Evolutionary conservation across 2,888 invertebrate species (phyloP), one percentile per base, ranked within the genome.

Genomic region (Drosophila mettleri): DNA sequence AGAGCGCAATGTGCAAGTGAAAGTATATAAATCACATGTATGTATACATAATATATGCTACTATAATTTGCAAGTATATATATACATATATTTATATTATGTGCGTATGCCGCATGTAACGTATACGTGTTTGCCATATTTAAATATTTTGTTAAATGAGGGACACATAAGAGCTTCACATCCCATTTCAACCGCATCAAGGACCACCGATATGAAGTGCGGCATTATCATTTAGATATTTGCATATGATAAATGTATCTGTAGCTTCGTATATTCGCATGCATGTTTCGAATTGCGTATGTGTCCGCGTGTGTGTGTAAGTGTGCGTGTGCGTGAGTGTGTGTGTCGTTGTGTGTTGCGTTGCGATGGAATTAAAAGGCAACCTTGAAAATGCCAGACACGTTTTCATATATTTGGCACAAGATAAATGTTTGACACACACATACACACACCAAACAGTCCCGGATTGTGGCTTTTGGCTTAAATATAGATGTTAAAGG

Each of bases 371-470:
- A 83, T 85, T 85, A 82, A 81, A 78, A 85, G 64, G 65, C 61
- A 82, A 76, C 88, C 82, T 87, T 87, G 88, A 81, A 70, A 79
- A 87, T 87, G 76, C 80, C 80, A 85, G 82, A 83, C 88, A 82
- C 87, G 80, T 81, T 41, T 61, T 64, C 53, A 62, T 68, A 71
- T 78, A 69, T 63, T 81, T 54, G 76, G 67, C 49, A 46, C 46
- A 78, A 78, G 57, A 78, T 66, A 63, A 74, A 74, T 78, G 74
- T 20, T 73, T 78, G 46, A 55, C 36, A 59, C 31, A 53, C 48
- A 45, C 57, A 57, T 43, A 43, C 57, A 58, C 27, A 61, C 38
- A 54, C 38, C 43, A 45, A 24, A 38, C 48, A 60, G 45, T 22
- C 38, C 34, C 27, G 38, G 33, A 20, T 43, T 65, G 54, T 14